A percentile compares a stretch with the other conserved stretches of the same genome.
Conservation (phyloP, 2,113 vertebrate species). For the Gymnobelideus leadbeateri region DNA sequence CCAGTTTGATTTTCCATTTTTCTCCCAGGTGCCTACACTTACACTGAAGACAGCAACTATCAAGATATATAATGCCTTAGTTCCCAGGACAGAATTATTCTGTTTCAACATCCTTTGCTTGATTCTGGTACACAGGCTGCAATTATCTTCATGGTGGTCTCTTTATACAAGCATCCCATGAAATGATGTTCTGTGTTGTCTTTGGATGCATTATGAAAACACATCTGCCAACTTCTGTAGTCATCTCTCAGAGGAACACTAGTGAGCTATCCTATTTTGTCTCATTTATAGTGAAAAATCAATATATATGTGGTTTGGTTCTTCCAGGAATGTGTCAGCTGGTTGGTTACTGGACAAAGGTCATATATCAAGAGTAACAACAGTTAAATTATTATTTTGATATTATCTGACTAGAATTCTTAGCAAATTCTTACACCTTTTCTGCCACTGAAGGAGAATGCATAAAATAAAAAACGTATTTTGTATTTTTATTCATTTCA, state of each 20-base stretch:
- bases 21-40: not conserved
- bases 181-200: not conserved
- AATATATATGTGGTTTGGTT: not conserved
- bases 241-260: not conserved
- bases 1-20: not conserved
- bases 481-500: not conserved
- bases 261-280: not conserved
- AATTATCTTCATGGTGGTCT: conserved; percentile 2
- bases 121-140: not conserved
- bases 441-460: not conserved
- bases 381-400: not conserved
- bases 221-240: not conserved
- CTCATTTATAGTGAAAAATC: not conserved
- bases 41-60: not conserved
- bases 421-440: not conserved
- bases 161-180: not conserved
- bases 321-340: not conserved
- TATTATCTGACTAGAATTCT: not conserved
- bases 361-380: not conserved
- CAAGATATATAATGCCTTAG: not conserved
- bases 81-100: not conserved
- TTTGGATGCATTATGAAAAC: conserved; percentile 1
- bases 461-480: not conserved
- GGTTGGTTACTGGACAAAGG: not conserved
- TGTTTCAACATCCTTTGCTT: not conserved